Conservation (phyloP, 2,797 vertebrate genomes). For the Mormyrops attenuatus region DNA sequence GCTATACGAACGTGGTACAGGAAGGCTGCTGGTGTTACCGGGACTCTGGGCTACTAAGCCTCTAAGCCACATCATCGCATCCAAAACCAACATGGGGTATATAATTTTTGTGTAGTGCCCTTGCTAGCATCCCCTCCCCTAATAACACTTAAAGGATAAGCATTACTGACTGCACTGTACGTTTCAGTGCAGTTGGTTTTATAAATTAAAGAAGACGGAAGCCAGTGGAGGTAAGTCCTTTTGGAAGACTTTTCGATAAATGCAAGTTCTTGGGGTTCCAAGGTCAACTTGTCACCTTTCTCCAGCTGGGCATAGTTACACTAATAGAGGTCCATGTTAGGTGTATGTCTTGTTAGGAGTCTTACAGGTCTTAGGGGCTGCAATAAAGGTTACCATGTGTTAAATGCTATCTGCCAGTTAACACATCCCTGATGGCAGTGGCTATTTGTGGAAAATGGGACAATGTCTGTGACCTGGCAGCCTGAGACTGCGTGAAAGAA, state of each 20-base stretch:
- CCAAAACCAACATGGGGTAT: background rate
- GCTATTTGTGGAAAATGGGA: background rate
- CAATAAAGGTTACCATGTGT: background rate
- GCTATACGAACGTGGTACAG: slow-evolving; percentile 7
- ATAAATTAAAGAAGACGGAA: background rate
- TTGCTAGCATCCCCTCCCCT: background rate
- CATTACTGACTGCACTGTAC: background rate
- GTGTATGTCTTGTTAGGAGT: background rate
- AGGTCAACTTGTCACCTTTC: background rate
- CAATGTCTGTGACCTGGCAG: background rate
- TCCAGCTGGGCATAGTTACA: background rate
- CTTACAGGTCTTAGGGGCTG: background rate
- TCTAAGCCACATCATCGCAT: background rate
- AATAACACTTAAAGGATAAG: background rate
- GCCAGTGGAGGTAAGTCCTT: background rate
- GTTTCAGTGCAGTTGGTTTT: background rate
- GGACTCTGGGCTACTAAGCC: background rate
- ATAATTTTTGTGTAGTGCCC: background rate
- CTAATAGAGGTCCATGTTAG: background rate
- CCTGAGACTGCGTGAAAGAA: background rate
- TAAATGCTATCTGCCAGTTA: background rate
- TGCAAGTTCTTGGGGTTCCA: background rate
- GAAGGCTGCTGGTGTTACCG: background rate
- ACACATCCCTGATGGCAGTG: background rate
- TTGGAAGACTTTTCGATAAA: background rate